Evolutionary conservation across 2,113 vertebrate genomes (phyloP).

Genomic region (Melanerpes aurifrons): DNA sequence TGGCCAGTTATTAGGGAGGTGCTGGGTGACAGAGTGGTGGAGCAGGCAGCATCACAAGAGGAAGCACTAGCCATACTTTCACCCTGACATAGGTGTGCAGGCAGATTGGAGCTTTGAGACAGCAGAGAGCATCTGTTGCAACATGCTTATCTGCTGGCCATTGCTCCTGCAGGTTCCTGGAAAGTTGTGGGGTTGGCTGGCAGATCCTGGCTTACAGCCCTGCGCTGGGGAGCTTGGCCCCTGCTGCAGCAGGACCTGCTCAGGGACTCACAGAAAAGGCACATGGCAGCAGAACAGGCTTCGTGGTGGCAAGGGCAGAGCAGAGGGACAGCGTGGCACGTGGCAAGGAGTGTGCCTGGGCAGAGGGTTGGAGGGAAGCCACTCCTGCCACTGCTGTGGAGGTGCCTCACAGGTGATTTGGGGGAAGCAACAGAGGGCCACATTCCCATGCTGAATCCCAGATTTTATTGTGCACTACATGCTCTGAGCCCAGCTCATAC

Average conservation of each 20-base stretch:
- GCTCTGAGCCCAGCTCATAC: fast-evolving
- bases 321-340: background rate
- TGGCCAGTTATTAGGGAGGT: background rate
- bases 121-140: background rate
- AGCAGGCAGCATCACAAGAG: background rate
- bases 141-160: background rate
- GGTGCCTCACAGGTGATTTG: background rate
- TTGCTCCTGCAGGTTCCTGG: background rate
- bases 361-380: background rate
- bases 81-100: background rate
- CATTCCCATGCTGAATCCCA: background rate
- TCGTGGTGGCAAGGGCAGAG: background rate
- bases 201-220: fast-evolving
- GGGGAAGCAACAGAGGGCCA: background rate
- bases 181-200: background rate
- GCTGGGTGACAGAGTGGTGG: background rate
- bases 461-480: background rate
- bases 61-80: background rate
- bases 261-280: background rate
- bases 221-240: background rate
- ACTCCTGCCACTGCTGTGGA: fast-evolving
- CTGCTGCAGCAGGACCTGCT: background rate
- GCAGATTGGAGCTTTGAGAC: background rate
- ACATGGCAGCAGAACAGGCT: fast-evolving
- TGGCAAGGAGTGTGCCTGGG: fast-evolving